Evolutionary conservation across 2,888 invertebrate genomes (phyloP), one percentile per base, ranked within the genome.

Genomic region (Agrilus cyanescens): DNA sequence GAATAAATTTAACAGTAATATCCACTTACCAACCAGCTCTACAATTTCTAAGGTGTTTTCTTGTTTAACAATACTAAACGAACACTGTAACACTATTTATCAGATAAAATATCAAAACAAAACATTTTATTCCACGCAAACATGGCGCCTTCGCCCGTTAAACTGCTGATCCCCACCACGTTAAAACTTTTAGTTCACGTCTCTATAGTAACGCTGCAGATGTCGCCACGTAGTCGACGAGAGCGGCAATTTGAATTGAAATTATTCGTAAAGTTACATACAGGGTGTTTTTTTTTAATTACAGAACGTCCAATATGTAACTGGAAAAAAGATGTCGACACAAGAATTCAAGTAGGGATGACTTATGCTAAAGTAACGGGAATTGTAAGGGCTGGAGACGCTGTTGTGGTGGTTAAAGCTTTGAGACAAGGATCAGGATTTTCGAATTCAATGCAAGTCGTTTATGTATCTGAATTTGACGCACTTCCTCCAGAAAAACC

Each of bases 321-420:
- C 13, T 52, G 79, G 80, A 62, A 67, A 4, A 56, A 62, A 32
- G 81, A 82, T 52, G 66, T 81, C 1, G 77, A 80, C 39, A 66
- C 67, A 15, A 71, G 81, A 3, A 66, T 80, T 2, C 73, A 72
- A 46, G 71, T 71, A 45, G 75, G 74, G 20, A 68, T 75, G 6
- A 73, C 73, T 38, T 76, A 77, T 61, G 82, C 78, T 4, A 75
- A 78, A 59, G 65, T 67, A 8, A 65, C 69, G 32, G 79, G 79
- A 1, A 80, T 82, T 56, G 67, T 87, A 29, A 69, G 75, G 50
- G 68, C 72, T 10, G 82, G 82, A 1, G 84, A 87, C 57, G 74
- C 78, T 1, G 57, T 88, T 4, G 72, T 87, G 15, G 64, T 83
- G 13, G 72, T 88, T 12, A 80, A 76, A n/a, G 82, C 85, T 1